Evolutionary conservation across 2,113 vertebrate species (phyloP), one percentile per base, ranked within the genome.

Genomic region (Austrofundulus limnaeus): DNA sequence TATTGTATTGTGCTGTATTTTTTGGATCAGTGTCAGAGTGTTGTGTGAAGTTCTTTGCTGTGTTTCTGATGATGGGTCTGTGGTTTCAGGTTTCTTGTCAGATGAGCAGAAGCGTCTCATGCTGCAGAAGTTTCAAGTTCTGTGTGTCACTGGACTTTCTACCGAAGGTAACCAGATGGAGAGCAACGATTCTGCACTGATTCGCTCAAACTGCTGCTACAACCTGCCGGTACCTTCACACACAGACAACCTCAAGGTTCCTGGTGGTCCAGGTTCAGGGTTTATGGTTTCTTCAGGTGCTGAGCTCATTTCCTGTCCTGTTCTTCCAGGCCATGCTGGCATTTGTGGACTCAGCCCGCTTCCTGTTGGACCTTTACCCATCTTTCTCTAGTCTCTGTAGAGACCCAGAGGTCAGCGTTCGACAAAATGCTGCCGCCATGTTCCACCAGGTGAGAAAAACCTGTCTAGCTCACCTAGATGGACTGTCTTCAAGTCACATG

Each of bases 161-260:
- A 91, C 93, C 55, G 96, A 96, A 82, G 95, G 94, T 49, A 94
- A 94, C 20, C 94, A 93, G 77, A 93, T 72, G 51, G 94, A 97
- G 54, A 19, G 28, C 73, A 94, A 91, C 63, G 94, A 96, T 61
- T 94, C 94, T 5, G 90, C 88, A 11, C 90, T 93, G 68, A 94
- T 97, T 62, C 93, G 96, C 72, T 95, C 94, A 80, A 96, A 98
- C 85, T 98, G 96, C 90, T 96, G 96, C 85, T 98, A 96, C 86
- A 98, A 97, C 86, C 92, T 98, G 64, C 96, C 96, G 61, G 96
- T 98, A 46, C 20, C 9, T 19, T 24, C 10, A 31, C 49, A 17
- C 12, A 9, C 19, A 50, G 15, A 6, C 14, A 52, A 17, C 28
- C 25, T n/a, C 4, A 13, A 8, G 17, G 50, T 12, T 38, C 51